Percentiles rank a stretch among this genome's conserved stretches.
Conservation (phyloP, 2,113 vertebrate genomes). For the Hippocampus zosterae region DNA sequence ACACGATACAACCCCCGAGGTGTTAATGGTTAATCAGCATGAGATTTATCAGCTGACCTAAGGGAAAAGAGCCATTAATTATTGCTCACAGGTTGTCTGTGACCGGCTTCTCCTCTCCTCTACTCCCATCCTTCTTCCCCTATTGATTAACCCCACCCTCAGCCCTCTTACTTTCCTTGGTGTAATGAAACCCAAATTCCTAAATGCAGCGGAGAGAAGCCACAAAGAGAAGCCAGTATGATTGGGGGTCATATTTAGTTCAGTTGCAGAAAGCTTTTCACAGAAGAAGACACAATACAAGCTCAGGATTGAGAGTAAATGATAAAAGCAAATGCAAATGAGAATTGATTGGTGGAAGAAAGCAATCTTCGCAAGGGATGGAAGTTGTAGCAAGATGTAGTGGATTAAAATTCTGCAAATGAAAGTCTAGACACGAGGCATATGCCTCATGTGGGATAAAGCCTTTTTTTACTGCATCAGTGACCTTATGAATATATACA, state of each 20-base stretch:
- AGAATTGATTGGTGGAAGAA: constrained; percentile 3
- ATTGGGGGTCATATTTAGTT: constrained; percentile 50
- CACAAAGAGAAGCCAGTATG: constrained; percentile 33
- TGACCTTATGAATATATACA: not conserved
- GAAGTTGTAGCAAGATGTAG: not conserved
- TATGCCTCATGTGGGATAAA: not conserved
- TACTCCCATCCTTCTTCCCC: constrained; percentile 1
- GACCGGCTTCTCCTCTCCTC: constrained; percentile 19
- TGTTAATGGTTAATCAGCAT: constrained; percentile 44
- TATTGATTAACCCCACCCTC: constrained; percentile 3
- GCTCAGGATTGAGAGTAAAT: not conserved
- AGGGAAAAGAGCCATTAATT: constrained; percentile 36
- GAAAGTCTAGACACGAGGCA: not conserved
- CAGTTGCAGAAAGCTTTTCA: constrained; percentile 46
- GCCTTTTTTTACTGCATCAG: not conserved
- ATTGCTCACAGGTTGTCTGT: constrained; percentile 18
- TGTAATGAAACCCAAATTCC: constrained; percentile 51
- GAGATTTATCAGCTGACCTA: constrained; percentile 26
- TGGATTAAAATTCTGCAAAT: not conserved
- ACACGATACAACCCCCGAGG: constrained; percentile 23
- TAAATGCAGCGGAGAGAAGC: constrained; percentile 46
- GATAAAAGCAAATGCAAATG: constrained; percentile 2
- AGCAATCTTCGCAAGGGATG: not conserved
- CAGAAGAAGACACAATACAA: constrained; percentile 5
- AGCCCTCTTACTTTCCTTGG: constrained; percentile 19